These are phyloP conservation scores for Hippopotamyrus pictus DNA, from an alignment of 2,797 vertebrate genomes.

Conservation along the genomic window DNA sequence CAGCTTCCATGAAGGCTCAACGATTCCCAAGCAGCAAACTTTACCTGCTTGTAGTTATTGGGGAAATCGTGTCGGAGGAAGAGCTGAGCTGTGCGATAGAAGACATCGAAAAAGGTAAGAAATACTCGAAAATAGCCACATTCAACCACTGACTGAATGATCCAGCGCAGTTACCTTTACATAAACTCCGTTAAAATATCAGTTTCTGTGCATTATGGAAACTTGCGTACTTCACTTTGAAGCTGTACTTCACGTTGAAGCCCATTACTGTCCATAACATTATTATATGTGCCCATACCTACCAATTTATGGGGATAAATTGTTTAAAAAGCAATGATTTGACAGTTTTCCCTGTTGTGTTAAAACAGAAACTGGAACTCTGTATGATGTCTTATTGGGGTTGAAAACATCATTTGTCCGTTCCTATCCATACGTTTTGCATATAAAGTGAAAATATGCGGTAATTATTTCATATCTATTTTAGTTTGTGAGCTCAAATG, in stretches of 20 bases:
- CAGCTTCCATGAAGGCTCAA: slow-evolving; percentile 63
- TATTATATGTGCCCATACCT: neutral
- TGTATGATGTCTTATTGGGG: neutral
- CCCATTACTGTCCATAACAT: neutral
- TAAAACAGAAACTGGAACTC: neutral
- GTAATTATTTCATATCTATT: neutral
- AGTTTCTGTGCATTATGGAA: neutral
- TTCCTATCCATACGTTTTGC: neutral
- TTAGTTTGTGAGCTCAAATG: neutral
- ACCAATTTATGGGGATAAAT: neutral
- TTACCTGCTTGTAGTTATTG: slow-evolving; percentile 69
- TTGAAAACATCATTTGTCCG: neutral
- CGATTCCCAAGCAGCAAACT: slow-evolving; percentile 73
- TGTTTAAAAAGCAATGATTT: neutral
- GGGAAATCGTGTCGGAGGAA: slow-evolving; percentile 71
- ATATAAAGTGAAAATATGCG: neutral
- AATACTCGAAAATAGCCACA: neutral
- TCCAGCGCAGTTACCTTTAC: neutral
- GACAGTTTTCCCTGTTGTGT: neutral
- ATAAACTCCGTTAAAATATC: neutral
- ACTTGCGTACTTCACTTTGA: neutral
- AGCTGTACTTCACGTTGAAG: neutral
- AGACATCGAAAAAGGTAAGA: slow-evolving; percentile 68
- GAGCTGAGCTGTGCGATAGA: slow-evolving; percentile 65
- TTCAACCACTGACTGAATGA: neutral